A percentile compares a stretch with the other conserved stretches of the same genome.
Conservation (phyloP, 2,888 invertebrate species). For the Tenthredo mesomela region DNA sequence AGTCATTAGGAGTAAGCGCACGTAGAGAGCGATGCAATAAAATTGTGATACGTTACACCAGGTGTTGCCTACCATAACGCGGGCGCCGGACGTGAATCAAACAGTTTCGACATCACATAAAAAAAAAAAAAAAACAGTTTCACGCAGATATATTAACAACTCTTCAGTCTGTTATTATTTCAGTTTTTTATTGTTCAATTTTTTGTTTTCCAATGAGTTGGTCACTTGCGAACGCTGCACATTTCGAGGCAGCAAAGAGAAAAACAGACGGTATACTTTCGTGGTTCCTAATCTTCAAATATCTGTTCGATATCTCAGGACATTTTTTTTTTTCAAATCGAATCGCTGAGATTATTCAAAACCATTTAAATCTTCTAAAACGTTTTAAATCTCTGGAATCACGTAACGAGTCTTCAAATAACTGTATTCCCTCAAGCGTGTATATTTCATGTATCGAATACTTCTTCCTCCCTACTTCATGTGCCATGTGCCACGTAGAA, state of each 20-base stretch:
- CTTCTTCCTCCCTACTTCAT: not conserved
- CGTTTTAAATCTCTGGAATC: too few relatives aligned
- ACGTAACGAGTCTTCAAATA: not conserved
- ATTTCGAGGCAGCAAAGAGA: too few relatives aligned
- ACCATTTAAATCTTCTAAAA: too few relatives aligned
- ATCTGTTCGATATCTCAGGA: too few relatives aligned
- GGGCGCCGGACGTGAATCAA: not conserved
- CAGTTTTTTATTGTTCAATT: not conserved
- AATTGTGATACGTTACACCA: not conserved
- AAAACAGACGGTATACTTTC: too few relatives aligned
- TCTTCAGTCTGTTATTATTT: not conserved
- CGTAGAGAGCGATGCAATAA: constrained; percentile 7
- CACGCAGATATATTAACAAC: not conserved
- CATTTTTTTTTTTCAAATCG: too few relatives aligned
- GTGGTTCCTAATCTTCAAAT: too few relatives aligned
- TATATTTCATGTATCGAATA: not conserved
- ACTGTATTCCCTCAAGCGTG: not conserved
- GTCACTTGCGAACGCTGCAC: not conserved
- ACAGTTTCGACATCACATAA: not conserved
- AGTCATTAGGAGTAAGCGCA: not conserved
- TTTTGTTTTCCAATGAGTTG: not conserved
- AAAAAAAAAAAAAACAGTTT: not conserved
- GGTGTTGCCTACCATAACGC: not conserved
- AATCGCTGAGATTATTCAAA: too few relatives aligned
- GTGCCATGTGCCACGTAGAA: not conserved